Percentiles rank a stretch among this genome's conserved stretches.
phyloP scores from a whole-genome alignment of 2,888 invertebrate genomes.

The Baronia brevicornis region DNA sequence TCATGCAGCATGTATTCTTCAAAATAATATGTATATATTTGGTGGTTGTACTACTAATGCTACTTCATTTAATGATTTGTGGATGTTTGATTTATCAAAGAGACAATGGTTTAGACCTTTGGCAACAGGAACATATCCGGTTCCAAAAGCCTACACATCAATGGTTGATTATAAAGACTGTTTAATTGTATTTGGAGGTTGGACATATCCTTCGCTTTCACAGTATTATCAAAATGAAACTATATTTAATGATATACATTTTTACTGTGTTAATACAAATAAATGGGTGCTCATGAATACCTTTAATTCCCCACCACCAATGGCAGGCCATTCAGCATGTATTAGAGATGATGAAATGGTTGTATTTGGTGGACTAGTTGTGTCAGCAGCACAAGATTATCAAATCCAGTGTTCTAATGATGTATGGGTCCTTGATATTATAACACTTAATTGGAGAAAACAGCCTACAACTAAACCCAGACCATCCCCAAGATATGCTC shows the following conservation, averaged over 20 bases:
- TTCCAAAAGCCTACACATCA: slow-evolving; percentile 96
- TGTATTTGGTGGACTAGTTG: slow-evolving; percentile 84
- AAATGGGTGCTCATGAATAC: slow-evolving; percentile 84
- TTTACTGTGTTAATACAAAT: slow-evolving; percentile 87
- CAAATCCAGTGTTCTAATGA: slow-evolving; percentile 82
- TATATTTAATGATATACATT: slow-evolving; percentile 93
- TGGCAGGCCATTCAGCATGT: slow-evolving; percentile 95
- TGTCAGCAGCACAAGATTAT: slow-evolving; percentile 63
- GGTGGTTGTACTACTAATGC: slow-evolving; percentile 96
- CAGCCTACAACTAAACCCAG: slow-evolving; percentile 80
- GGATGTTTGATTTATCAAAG: slow-evolving; percentile 92
- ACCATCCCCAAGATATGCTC: slow-evolving; percentile 92
- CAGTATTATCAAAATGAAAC: slow-evolving; percentile 90
- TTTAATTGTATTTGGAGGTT: slow-evolving; percentile 94
- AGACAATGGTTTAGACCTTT: slow-evolving; percentile 90
- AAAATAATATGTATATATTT: slow-evolving; percentile 94
- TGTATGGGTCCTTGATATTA: slow-evolving; percentile 91
- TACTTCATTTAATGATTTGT: slow-evolving; percentile 97
- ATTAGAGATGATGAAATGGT: slow-evolving; percentile 89
- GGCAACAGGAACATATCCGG: slow-evolving; percentile 91
- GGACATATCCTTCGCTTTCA: slow-evolving; percentile 93
- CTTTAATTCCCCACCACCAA: slow-evolving; percentile 84
- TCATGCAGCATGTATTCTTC: slow-evolving; percentile 89
- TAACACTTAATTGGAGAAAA: slow-evolving; percentile 84
- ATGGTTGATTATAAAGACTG: slow-evolving; percentile 91